Evolutionary conservation across 2,888 invertebrate species (phyloP), one percentile per base, ranked within the genome.

Genomic region (Phymatocera aterrima): DNA sequence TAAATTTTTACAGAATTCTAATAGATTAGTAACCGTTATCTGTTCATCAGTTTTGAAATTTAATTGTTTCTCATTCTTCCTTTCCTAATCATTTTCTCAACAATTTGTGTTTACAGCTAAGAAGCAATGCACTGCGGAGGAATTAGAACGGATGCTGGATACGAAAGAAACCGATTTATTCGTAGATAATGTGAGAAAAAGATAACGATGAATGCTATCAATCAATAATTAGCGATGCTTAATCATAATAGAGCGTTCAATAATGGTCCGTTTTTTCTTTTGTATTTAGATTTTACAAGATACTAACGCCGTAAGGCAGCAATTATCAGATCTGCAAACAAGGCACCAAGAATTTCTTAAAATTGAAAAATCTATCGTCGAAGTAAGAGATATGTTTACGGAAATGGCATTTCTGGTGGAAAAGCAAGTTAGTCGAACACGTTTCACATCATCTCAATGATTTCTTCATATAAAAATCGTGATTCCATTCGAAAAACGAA

Each of bases 391-490:
- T 88, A 94, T 97, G 91, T 97, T 98, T 92, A 91, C 94, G 87
- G 95, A 97, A 90, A 95, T 97, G 92, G 96, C 96, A 60, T 93
- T 95, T 90, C 92, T 96, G 75, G 94, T 97, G 37, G 96, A 96
- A 86, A 93, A 93, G 87, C 95, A 95, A 92, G 95, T 94, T 90
- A 84, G 79, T 83, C 60, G 15, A 57, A 68, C 15, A n/a, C n/a
- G n/a, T n/a, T n/a, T n/a, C n/a, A n/a, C n/a, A n/a, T n/a, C n/a
- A n/a, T n/a, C n/a, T n/a, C n/a, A n/a, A n/a, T n/a, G n/a, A n/a
- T 21, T 31, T 21, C 80, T 37, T 68, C 15, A 60, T 28, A 72
- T 57, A 75, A 46, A 77, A 70, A 28, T 51, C 12, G 12, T 72
- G 31, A 61, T 48, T 77, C 70, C 51, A 37, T 77, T 46, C 15